These are phyloP conservation scores for Sminthurides aquaticus DNA, from an alignment of 2,888 invertebrate genomes.

Conservation along the genomic window DNA sequence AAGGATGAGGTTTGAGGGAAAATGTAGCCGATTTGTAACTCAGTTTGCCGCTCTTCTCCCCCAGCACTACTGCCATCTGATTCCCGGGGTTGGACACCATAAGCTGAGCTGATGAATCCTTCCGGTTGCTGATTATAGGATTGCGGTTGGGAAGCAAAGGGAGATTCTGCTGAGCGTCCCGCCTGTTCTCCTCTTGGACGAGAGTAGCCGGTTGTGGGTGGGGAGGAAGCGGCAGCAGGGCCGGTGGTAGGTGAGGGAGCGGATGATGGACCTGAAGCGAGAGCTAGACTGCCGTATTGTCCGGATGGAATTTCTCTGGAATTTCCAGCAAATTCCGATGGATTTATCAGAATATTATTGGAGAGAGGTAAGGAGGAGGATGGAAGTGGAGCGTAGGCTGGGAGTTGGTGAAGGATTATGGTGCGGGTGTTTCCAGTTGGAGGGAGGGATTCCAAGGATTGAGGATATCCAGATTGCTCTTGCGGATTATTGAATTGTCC, in stretches of 20 bases:
- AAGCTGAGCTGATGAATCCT: background rate
- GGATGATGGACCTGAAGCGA: background rate
- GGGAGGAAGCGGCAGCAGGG: background rate
- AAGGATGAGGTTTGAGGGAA: background rate
- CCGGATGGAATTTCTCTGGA: background rate
- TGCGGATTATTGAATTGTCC: background rate
- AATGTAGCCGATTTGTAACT: background rate
- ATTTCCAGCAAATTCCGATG: background rate
- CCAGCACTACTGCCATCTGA: too few species aligned
- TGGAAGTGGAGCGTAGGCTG: conserved; percentile 16
- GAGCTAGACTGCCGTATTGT: background rate
- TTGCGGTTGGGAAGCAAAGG: background rate
- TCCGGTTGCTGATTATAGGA: conserved; percentile 1
- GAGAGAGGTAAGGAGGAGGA: background rate
- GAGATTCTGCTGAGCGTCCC: background rate
- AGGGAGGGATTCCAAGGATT: conserved; percentile 4
- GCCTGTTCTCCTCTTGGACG: background rate
- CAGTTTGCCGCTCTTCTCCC: background rate
- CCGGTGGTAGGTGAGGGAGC: background rate
- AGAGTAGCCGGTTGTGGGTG: background rate
- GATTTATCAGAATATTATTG: background rate
- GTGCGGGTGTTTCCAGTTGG: conserved; percentile 20
- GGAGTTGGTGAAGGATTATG: conserved; percentile 25
- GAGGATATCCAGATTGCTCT: background rate
- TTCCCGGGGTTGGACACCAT: background rate